A percentile compares a stretch with the other conserved stretches of the same genome.
Conservation (phyloP, 2,888 invertebrate species). For the Plutella xylostella region DNA sequence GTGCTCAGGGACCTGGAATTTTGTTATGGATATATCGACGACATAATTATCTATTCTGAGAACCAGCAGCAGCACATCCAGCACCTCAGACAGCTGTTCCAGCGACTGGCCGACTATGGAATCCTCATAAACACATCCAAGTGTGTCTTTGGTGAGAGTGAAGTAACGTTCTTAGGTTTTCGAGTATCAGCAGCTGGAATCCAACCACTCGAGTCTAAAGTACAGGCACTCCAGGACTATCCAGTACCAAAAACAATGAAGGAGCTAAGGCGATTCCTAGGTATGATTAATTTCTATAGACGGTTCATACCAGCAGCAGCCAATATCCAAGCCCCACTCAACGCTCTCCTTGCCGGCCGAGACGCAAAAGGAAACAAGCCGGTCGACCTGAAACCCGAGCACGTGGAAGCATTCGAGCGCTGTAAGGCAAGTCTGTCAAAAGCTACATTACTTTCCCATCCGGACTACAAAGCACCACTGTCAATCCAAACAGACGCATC, state of each 20-base stretch:
- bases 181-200: constrained; percentile 22
- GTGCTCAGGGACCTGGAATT: too few species aligned
- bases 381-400: constrained; percentile 17
- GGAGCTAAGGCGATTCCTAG: constrained; percentile 4
- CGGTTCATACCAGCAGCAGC: constrained; percentile 24
- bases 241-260: constrained; percentile 18
- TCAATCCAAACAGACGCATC: not conserved
- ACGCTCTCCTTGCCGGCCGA: constrained; percentile 21
- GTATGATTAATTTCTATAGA: constrained; percentile 22
- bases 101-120: constrained; percentile 18
- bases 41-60: constrained; percentile 23
- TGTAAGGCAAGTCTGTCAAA: constrained; percentile 15
- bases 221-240: constrained; percentile 20
- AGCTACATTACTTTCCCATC: not conserved
- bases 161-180: constrained; percentile 22
- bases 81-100: constrained; percentile 21
- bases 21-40: constrained; percentile 29
- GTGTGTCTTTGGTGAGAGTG: constrained; percentile 19
- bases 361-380: constrained; percentile 23
- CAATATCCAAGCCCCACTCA: constrained; percentile 27
- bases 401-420: constrained; percentile 20
- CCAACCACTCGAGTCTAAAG: constrained; percentile 26
- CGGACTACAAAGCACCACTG: not conserved
- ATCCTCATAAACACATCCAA: constrained; percentile 21
- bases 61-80: constrained; percentile 11